Conservation (phyloP, 1,140 invertebrate genomes). For the Papilio polyxenes region DNA sequence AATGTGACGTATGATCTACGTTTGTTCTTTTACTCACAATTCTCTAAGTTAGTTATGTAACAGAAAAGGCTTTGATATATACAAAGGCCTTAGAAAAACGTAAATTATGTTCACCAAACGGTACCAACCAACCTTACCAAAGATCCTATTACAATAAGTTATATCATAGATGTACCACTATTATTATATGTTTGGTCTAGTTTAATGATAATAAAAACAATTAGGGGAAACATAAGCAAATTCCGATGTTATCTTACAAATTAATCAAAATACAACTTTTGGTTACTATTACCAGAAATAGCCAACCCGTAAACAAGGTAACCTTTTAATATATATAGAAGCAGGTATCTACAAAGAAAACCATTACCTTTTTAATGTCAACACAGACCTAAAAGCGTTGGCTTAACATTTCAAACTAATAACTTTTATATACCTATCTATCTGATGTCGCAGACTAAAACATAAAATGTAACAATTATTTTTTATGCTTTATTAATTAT, state of each 20-base stretch:
- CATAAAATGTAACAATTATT: neutral
- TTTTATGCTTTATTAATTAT: neutral
- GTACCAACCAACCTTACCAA: no score
- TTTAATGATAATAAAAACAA: no score
- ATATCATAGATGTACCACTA: no score
- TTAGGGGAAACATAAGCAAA: no score
- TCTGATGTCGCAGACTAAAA: neutral
- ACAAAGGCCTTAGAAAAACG: no score
- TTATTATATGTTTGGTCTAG: no score
- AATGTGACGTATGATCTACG: conserved; percentile 39
- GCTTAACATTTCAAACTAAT: neutral
- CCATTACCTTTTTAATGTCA: conserved; percentile 18
- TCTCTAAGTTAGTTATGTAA: neutral
- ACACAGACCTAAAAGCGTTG: neutral
- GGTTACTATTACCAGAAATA: neutral
- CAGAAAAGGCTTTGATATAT: neutral
- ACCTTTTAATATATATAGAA: neutral
- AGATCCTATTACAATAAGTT: no score
- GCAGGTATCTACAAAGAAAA: neutral
- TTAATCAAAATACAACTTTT: no score
- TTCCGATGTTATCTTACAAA: no score
- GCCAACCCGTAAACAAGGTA: neutral
- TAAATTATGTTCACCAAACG: no score
- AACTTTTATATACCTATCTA: neutral
- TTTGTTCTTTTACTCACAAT: conserved; percentile 1